A percentile compares a stretch with the other conserved stretches of the same genome.
Evolutionary conservation across 2,888 invertebrate species (phyloP).

Genomic region (Polyommatus iphigenia): DNA sequence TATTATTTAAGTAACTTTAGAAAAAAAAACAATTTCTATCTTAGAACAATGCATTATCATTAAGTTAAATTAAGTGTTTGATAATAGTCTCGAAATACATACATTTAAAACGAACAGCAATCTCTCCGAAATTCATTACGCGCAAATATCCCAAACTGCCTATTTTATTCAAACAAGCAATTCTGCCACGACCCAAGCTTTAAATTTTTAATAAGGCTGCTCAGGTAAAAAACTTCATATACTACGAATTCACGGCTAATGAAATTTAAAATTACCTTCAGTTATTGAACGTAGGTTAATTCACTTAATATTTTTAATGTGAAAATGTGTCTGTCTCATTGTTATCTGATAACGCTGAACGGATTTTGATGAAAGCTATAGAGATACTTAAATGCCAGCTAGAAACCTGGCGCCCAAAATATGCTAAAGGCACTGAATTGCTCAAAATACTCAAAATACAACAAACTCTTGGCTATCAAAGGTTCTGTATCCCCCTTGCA

Average conservation of each 20-base stretch:
- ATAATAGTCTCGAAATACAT: not conserved
- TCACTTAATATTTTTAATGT: not conserved
- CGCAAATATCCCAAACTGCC: constrained; percentile 11
- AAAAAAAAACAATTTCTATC: not conserved
- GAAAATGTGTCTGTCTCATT: not conserved
- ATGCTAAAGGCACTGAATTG: too few species aligned
- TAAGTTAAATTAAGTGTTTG: not conserved
- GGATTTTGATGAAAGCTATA: too few species aligned
- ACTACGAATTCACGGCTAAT: not conserved
- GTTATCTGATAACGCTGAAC: too few species aligned
- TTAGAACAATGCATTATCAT: not conserved
- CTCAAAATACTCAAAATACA: too few species aligned
- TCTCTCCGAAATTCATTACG: constrained; percentile 12
- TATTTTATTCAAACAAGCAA: constrained; percentile 16
- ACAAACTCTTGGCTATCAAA: too few species aligned
- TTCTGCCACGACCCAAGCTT: not conserved
- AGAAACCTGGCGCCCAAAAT: too few species aligned
- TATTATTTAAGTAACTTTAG: too few species aligned
- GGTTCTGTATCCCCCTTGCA: too few species aligned
- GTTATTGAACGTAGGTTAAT: not conserved
- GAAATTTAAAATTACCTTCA: not conserved
- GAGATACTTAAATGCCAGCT: too few species aligned
- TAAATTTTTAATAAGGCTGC: constrained; percentile 12
- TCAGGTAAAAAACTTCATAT: constrained; percentile 14
- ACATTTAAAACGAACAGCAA: not conserved